Evolutionary conservation across 1,140 invertebrate genomes (phyloP).

Genomic region (Lordiphosa mommai): DNA sequence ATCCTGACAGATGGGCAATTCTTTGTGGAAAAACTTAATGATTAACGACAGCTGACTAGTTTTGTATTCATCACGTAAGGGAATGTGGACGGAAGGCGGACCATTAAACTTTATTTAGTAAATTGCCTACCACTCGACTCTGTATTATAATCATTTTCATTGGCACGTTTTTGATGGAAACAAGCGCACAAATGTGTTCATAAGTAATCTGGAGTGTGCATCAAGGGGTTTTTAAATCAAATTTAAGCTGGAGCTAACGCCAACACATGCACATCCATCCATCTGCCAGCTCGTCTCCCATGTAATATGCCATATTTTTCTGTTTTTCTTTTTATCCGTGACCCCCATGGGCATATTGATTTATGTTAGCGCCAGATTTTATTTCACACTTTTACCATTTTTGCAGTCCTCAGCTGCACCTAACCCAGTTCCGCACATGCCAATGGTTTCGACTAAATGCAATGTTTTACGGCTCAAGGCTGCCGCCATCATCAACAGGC

Average conservation of each 20-base stretch:
- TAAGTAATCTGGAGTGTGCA: slow-evolving; percentile 21
- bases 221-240: slow-evolving; percentile 19
- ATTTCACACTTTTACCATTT: slow-evolving; percentile 56
- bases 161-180: no score
- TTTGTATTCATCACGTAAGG: background rate
- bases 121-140: background rate
- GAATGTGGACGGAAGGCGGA: slow-evolving; percentile 6
- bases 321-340: slow-evolving; percentile 5
- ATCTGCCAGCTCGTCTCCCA: background rate
- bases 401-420: slow-evolving; percentile 43
- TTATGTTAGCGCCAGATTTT: slow-evolving; percentile 60
- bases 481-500: slow-evolving; percentile 58
- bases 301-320: slow-evolving; percentile 28
- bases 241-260: slow-evolving; percentile 2
- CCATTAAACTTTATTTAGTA: background rate
- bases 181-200: slow-evolving; percentile 1
- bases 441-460: slow-evolving; percentile 38
- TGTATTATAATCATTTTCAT: no score
- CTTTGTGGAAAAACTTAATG: slow-evolving; percentile 17
- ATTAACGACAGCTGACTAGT: slow-evolving; percentile 15
- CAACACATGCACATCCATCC: slow-evolving; percentile 6
- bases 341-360: slow-evolving; percentile 49
- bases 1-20: slow-evolving; percentile 22
- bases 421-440: background rate
- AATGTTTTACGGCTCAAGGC: slow-evolving; percentile 46